Evolutionary conservation across 2,797 vertebrate species (phyloP).

Genomic region (Gallinago nigripennis): DNA sequence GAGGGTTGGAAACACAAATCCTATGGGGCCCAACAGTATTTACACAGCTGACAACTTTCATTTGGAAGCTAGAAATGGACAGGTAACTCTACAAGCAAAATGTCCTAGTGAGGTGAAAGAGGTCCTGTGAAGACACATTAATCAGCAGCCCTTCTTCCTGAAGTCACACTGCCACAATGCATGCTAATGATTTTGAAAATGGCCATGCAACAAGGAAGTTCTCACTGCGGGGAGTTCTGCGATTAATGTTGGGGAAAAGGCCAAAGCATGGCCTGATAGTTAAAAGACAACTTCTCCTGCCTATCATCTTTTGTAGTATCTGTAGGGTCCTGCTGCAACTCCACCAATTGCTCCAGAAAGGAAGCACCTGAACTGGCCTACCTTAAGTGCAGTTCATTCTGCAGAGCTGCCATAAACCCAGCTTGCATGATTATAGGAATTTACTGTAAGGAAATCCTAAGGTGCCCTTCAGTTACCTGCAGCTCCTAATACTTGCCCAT

Average conservation of each 20-base stretch:
- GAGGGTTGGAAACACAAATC: neutral
- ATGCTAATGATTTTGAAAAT: neutral
- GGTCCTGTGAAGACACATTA: neutral
- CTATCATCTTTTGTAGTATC: neutral
- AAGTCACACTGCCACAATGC: neutral
- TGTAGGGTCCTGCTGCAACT: neutral
- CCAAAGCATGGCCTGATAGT: neutral
- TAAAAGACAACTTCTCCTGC: neutral
- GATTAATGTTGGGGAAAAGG: neutral
- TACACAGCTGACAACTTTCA: slow-evolving; percentile 2
- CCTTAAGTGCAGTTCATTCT: neutral
- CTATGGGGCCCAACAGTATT: neutral
- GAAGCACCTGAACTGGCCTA: neutral
- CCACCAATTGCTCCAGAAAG: neutral
- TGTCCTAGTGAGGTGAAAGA: neutral
- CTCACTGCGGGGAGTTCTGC: neutral
- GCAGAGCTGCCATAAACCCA: neutral
- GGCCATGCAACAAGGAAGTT: neutral
- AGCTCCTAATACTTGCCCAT: neutral
- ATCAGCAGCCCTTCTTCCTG: neutral
- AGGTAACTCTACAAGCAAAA: neutral
- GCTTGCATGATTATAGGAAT: too few species aligned
- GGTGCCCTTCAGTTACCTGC: neutral
- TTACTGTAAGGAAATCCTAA: neutral
- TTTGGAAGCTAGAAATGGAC: slow-evolving; percentile 17